Percentiles rank a stretch among this genome's conserved stretches.
Evolutionary conservation across 2,888 invertebrate genomes (phyloP).

Genomic region (Eilema caniola): DNA sequence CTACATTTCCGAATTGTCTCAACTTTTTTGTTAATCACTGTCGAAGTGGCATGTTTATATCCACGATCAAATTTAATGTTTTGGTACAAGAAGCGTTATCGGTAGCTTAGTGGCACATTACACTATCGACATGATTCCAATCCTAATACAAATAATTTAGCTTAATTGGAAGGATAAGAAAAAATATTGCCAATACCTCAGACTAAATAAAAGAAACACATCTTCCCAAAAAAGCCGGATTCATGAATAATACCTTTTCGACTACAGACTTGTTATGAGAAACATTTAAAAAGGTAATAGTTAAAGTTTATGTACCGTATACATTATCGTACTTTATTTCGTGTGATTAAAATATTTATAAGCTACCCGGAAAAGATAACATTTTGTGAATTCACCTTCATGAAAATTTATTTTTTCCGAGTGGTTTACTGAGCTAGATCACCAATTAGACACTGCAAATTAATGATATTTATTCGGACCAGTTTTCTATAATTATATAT

Average conservation of each 20-base stretch:
- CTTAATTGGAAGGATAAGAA: too few species aligned
- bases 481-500: neutral
- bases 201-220: neutral
- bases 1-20: too few species aligned
- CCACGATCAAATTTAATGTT: too few species aligned
- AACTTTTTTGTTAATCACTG: too few species aligned
- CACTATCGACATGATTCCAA: too few species aligned
- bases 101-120: too few species aligned
- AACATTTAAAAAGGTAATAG: slow-evolving; percentile 1
- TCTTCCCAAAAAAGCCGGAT: neutral
- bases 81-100: too few species aligned
- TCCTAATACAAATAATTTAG: too few species aligned
- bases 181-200: too few species aligned
- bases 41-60: too few species aligned
- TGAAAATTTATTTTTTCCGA: neutral
- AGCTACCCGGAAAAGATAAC: neutral
- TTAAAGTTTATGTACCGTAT: slow-evolving; percentile 4
- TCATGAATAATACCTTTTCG: neutral
- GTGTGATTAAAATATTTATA: slow-evolving; percentile 3
- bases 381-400: slow-evolving; percentile 6
- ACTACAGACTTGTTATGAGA: too few species aligned
- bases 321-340: neutral
- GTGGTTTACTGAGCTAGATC: neutral
- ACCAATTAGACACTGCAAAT: neutral
- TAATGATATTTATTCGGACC: neutral